Evolutionary conservation across 2,888 invertebrate species (phyloP), one percentile per base, ranked within the genome.

Genomic region (Agonopterix arenella): DNA sequence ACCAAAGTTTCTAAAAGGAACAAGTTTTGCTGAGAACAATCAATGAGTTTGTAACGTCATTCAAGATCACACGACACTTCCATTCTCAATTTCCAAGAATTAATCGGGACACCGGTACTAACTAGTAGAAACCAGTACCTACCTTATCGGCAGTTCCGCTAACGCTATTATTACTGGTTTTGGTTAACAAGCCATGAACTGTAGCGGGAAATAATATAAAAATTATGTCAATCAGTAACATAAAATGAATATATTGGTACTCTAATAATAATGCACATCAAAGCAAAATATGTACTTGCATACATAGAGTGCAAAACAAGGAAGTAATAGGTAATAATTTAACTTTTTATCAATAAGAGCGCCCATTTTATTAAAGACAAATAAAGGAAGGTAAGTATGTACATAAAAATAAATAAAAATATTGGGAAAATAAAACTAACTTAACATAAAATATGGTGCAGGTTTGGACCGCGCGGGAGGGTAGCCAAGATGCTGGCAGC

Each of bases 91-190:
- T 46, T 16, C 48, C 48, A n/a, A 46, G 48, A 40, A 52, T 52
- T 52, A 46, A 50, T 50, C 46, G 16, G 37, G 50, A 46, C 50
- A 47, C 44, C 44, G 40, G 46, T 48, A 38, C 48, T 18, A 45
- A 41, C 48, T 10, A 11, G 47, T 28, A 18, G 37, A 28, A 46
- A 46, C 45, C 37, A 11, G 38, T 46, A n/a, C 44, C 13, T 9
- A 28, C 47, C 51, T 48, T 51, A 52, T 55, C 45, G 55, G 44
- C 51, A 49, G 52, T 57, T 51, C 49, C 46, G 55, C 51, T 45
- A 47, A 50, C 51, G 55, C 57, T 50, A 50, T 50, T 41, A 47
- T 57, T 57, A 55, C 51, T 52, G 44, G 48, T 46, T 13, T 45
- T 49, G 41, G 16, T 13, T 36, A n/a, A 40, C 40, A 54, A 52